Evolutionary conservation across 2,113 vertebrate species (phyloP), one percentile per base, ranked within the genome.

Genomic region (Melanerpes aurifrons): DNA sequence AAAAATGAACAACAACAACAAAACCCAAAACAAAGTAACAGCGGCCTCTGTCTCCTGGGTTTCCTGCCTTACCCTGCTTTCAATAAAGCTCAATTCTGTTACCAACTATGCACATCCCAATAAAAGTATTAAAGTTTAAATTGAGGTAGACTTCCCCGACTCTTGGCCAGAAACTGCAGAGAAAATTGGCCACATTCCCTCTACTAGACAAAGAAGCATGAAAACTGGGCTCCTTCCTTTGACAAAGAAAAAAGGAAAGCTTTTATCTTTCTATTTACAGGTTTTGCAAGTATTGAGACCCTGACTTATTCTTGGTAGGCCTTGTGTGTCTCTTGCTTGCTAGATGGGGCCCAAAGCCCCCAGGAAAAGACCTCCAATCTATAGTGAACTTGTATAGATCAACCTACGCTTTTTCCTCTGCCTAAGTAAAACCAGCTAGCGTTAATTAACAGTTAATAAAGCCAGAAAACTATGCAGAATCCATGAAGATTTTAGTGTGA

Each of bases 131-230:
- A 50, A 78, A 92, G 81, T 92, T 93, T 86, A 61, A 87, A 80
- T 47, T 91, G 87, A 92, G 85, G 79, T 75, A 89, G 75, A 53
- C 64, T 80, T 85, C 94, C 92, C 95, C 71, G 85, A 82, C 72
- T 90, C 82, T 86, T 91, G 90, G 87, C 93, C 82, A 89, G 88
- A 9, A 9, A 94, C 93, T 86, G 92, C 75, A 68, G 77, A 90
- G 72, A 57, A 92, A 93, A 58, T 95, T 95, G 94, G 87, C 90
- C 58, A 37, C 64, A 57, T 93, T 96, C 87, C 94, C 79, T 86
- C 50, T 80, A 32, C 84, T 96, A 91, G 90, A 86, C 88, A 95
- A 93, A 94, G 91, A 74, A 90, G 72, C 86, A 61, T 81, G 76
- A 90, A 88, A 91, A 48, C 86, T 93, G 92, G 48, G 86, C 92